Base-by-base conservation (phyloP, 2,888 invertebrate species). In the Deroplatys truncata region DNA sequence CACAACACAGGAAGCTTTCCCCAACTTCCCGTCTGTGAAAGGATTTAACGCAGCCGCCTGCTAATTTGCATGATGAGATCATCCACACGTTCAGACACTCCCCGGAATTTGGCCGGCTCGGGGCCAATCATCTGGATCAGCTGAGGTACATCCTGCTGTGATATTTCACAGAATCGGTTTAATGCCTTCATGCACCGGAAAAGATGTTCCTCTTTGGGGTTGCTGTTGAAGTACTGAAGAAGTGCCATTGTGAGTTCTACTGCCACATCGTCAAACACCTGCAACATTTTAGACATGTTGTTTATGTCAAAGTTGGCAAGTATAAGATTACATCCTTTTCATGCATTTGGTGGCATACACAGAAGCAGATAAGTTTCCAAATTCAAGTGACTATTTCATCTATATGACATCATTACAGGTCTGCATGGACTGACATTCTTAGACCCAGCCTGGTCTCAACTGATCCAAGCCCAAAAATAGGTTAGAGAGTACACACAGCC, bases 211-310 rank as follows among this genome's bases (percentile, higher is more conserved):
- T 98, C 98, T 72, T 94, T 94, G 49, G 98, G 97, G 92, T 96
- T 97, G 89, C 95, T 95, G 92, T 96, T 97, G 94, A 98, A 96
- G 94, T 96, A 98, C 94, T 98, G 98, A 91, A 98, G 95, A 92
- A 98, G 94, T 88, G 98, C 98, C 97, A 98, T 98, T 85, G 97
- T 96, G 93, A 98, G 94, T 94, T 98, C 98, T 90, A 98, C 97
- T 90, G 98, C 98, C 89, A 98, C 97, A 93, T 98, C 98, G 93
- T 98, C 98, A 94, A 98, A 98, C 90, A 98, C 98, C 98, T 98
- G 93, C 2, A 91, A 91, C 15, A 84, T 15, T 86, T 43, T 5
- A 29, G 0, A 43, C 13, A 13, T 2, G 13, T 13, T 13, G 43
- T 20, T n/a, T 84, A 28, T 9, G 13, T 43, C 35, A 5, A 13